phyloP scores from a whole-genome alignment of 2,888 invertebrate species.

The Chironomus tentans region DNA sequence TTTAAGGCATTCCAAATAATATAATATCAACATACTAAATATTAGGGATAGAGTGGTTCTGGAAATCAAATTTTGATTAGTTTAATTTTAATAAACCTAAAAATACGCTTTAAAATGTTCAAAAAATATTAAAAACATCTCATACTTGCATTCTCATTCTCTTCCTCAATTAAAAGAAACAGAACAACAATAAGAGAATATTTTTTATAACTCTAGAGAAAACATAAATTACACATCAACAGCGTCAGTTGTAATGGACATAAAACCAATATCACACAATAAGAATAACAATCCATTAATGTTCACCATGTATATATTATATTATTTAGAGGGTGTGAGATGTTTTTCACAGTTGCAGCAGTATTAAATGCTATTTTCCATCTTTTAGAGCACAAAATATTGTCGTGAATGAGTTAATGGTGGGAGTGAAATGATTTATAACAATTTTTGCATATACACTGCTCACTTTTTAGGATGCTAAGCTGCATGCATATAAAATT shows the following conservation, averaged over 20 bases:
- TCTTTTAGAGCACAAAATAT: no score
- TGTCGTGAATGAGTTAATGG: neutral
- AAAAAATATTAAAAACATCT: no score
- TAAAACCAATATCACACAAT: constrained; percentile 22
- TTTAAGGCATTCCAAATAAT: no score
- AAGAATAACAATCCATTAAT: constrained; percentile 25
- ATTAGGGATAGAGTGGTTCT: no score
- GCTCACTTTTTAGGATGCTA: no score
- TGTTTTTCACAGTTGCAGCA: neutral
- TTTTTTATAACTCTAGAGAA: neutral
- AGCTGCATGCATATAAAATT: no score
- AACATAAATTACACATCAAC: constrained; percentile 19
- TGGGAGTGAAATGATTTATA: neutral
- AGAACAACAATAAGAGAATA: neutral
- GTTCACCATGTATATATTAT: neutral
- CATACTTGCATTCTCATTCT: no score
- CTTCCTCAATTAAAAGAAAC: neutral
- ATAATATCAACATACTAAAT: no score
- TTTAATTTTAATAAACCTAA: no score
- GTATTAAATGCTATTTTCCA: neutral
- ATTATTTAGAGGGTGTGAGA: no score
- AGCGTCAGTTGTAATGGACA: constrained; percentile 26
- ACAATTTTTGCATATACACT: neutral
- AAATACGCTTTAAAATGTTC: no score
- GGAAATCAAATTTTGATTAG: no score